Evolutionary conservation across 2,888 invertebrate species (phyloP).

Genomic region (Xestia rhomboidea): DNA sequence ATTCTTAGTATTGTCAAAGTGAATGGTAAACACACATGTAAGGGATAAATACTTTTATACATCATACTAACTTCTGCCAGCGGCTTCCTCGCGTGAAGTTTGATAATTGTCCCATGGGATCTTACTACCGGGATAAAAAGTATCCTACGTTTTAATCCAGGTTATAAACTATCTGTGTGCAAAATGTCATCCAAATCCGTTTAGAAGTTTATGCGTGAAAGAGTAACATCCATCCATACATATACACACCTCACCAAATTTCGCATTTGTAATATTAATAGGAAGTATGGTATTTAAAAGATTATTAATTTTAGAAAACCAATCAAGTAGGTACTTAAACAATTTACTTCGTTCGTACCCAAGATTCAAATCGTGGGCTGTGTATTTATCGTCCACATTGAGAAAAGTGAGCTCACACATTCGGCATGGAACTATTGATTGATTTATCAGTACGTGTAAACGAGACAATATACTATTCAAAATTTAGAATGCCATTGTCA

Average conservation of each 20-base stretch:
- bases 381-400: background rate
- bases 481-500: background rate
- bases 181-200: too few species aligned
- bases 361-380: background rate
- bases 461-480: background rate
- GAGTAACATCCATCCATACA: too few species aligned
- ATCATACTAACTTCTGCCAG: too few species aligned
- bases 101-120: too few species aligned
- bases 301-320: conserved; percentile 5
- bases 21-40: conserved; percentile 20
- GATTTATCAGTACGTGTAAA: background rate
- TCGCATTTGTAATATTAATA: too few species aligned
- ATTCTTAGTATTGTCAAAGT: conserved; percentile 12
- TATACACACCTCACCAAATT: too few species aligned
- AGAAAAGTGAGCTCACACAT: background rate
- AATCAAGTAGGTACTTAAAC: background rate
- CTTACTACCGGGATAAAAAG: too few species aligned
- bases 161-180: too few species aligned
- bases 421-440: background rate
- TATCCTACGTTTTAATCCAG: too few species aligned
- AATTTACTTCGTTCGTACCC: conserved; percentile 1
- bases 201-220: background rate
- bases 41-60: background rate
- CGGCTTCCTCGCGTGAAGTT: too few species aligned
- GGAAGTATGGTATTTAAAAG: background rate